Evolutionary conservation across 2,888 invertebrate genomes (phyloP).

Genomic region (Hylaea fasciaria): DNA sequence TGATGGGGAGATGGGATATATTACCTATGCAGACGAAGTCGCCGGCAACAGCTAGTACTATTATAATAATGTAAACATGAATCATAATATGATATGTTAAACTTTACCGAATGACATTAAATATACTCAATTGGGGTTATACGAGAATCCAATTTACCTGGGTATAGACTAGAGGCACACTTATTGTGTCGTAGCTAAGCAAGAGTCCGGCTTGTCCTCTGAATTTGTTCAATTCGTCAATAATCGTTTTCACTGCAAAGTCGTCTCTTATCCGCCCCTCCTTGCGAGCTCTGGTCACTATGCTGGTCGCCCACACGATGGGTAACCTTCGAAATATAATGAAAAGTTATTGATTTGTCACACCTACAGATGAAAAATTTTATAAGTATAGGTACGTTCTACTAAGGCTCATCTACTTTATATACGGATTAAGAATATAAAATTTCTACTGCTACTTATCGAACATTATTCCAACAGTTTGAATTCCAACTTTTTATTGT

Average conservation of each 20-base stretch:
- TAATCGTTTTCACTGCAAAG: conserved; percentile 95
- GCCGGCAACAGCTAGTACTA: too few relatives aligned
- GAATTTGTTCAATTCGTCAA: conserved; percentile 94
- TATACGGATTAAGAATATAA: too few relatives aligned
- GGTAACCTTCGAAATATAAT: conserved; percentile 86
- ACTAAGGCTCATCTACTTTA: conserved; percentile 17
- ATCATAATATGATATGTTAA: too few relatives aligned
- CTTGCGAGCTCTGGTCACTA: conserved; percentile 94
- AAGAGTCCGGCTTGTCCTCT: conserved; percentile 91
- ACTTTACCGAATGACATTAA: too few relatives aligned
- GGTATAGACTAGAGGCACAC: conserved; percentile 92
- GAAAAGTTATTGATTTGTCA: conserved; percentile 17
- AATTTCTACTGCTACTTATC: conserved; percentile 11
- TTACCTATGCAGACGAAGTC: too few relatives aligned
- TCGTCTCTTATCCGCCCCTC: conserved; percentile 95
- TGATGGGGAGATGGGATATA: too few relatives aligned
- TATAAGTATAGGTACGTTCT: conserved; percentile 5
- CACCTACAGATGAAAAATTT: conserved; percentile 12
- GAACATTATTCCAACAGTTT: conserved; percentile 16
- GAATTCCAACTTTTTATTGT: conserved; percentile 11
- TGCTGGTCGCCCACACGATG: conserved; percentile 96
- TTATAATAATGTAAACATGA: too few relatives aligned
- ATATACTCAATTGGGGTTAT: too few relatives aligned
- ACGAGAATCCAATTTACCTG: conserved; percentile 78
- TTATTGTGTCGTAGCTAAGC: conserved; percentile 91